Evolutionary conservation across 1,140 invertebrate species (phyloP), one percentile per base, ranked within the genome.

Genomic region (Magallana angulata): DNA sequence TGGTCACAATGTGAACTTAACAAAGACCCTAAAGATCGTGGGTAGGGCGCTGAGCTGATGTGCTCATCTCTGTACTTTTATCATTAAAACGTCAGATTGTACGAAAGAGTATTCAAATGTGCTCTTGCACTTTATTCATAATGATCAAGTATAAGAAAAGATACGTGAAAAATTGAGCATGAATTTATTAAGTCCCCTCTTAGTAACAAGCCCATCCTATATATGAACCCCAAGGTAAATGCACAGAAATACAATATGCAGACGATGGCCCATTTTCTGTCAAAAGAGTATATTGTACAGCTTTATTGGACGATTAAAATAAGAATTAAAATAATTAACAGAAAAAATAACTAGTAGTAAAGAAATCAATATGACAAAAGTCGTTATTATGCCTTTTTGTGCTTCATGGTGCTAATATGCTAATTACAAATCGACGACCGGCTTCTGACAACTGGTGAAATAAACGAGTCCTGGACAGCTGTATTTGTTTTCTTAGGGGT

Each of bases 401-500:
- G 68, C 36, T 76, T 30, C 68, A 2, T 30, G 68, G 24, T 12
- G 24, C 9, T 76, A 76, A 24, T 36, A 9, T 2, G 30, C 60
- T n/a, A 9, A 30, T 30, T 30, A 76, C 8, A 24, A 76, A 76
- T 36, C 11, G 68, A 76, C 30, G 68, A 76, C 24, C 24, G 36
- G 24, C 0, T 76, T 76, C 18, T 76, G 18, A 76, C 68, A 76
- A 30, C 12, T 11, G 36, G 24, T 76, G 68, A 11, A 76, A 76
- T 24, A 76, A 76, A 36, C 30, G 24, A 30, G 68, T 24, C 68
- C 30, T 76, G 36, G 68, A 76, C 68, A 76, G 24, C 68, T 76
- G 68, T 30, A 71, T 76, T 76, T 76, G 68, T 76, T 76, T 76
- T 76, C 68, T 30, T 30, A 76, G 24, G 68, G 24, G 68, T 76